Base-by-base conservation (phyloP, 2,888 invertebrate species). In the Apodemia hepburni region DNA sequence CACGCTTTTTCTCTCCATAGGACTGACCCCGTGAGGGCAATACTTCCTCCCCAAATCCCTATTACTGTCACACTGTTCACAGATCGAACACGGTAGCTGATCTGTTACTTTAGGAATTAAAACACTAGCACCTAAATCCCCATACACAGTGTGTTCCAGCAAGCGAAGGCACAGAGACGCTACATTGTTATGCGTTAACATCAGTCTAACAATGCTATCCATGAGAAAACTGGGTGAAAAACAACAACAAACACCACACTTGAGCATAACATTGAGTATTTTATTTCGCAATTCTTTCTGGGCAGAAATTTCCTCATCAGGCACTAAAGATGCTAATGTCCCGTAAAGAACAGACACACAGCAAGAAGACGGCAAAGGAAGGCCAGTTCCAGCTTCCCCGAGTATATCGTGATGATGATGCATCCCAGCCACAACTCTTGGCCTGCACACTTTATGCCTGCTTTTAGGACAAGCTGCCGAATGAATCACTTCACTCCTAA, bases 181-280 rank as follows among this genome's bases (percentile, higher is more conserved):
- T 7, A 81, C 81, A 29, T 78, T 75, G 68, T 74, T 77, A 66
- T 86, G 87, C 2, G 87, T 82, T 63, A 88, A 70, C 75, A 93
- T 81, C 47, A 93, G 78, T 18, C 92, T 78, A 0, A 93, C 89
- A 12, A 92, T 77, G 69, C 85, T 88, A 62, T 90, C 84, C 76
- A 93, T 81, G 0, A 94, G 76, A 5, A 82, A 75, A 12, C 86
- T 90, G 0, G 93, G 89, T 0, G 94, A 92, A 71, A 94, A 93
- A 73, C 94, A 94, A 73, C 94, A 94, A 73, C 94, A 94, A 0
- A 92, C 93, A 0, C 94, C 94, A 62, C 92, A 92, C 58, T 82
- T 81, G 9, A 92, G 83, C 86, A 93, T 92, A 2, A 92, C 92
- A 67, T 92, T 90, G 0, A 94, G 75, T n/a, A 93, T 73, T 64